These are phyloP conservation scores for Ellobius talpinus DNA, from an alignment of 2,113 vertebrate species.

Conservation along the genomic window DNA sequence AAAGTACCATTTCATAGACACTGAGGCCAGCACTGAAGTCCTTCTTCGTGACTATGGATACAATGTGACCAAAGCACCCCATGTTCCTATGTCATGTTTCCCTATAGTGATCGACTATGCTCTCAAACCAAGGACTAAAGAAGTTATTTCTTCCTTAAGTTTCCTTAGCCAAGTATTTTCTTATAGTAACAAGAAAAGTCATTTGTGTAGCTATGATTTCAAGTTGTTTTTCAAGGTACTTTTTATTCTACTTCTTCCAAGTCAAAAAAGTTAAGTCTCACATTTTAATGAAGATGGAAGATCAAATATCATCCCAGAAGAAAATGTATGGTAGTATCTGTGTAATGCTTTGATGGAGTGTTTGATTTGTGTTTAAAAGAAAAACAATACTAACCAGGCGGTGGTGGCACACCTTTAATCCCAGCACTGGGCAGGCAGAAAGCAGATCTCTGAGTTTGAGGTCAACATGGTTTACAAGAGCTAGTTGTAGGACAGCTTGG, in stretches of 20 bases:
- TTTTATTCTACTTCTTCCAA: background rate
- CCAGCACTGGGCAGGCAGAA: too few species aligned
- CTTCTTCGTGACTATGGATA: background rate
- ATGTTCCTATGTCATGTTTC: too few species aligned
- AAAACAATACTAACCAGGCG: background rate
- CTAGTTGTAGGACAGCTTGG: too few species aligned
- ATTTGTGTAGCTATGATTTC: background rate
- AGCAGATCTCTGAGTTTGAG: too few species aligned
- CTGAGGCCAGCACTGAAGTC: background rate
- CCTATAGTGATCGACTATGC: too few species aligned
- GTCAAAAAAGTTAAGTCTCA: background rate
- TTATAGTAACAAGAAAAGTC: background rate
- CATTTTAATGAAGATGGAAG: background rate
- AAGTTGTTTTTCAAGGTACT: background rate
- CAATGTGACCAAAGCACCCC: background rate
- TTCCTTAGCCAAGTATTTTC: background rate
- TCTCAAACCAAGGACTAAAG: background rate
- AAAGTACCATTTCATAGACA: background rate
- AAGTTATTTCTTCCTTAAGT: background rate
- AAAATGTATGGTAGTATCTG: background rate
- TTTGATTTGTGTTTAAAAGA: background rate
- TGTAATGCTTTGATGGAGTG: background rate
- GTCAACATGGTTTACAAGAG: too few species aligned
- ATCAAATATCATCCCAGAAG: slow-evolving; percentile 4
- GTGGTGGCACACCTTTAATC: too few species aligned